Evolutionary conservation across 2,113 vertebrate species (phyloP), one percentile per base, ranked within the genome.

Genomic region (Pontoporia blainvillei): DNA sequence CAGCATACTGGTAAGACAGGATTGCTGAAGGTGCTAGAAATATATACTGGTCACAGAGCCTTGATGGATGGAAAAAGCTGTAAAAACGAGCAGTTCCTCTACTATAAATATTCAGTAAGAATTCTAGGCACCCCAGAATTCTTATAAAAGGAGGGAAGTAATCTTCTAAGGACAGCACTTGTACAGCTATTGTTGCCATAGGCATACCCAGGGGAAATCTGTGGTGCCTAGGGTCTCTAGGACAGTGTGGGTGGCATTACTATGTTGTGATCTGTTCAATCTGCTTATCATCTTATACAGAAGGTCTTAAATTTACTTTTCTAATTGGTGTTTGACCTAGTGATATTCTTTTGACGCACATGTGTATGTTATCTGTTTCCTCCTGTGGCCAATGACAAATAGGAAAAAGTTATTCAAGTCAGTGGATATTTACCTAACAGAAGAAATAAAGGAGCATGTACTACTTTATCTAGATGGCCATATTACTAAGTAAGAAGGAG

Each of bases 31-130:
- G 84, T 59, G 12, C 11, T 57, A n/a, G 61, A 90, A 34, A 69
- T 89, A 82, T n/a, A 64, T 71, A 39, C 29, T 83, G 27, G 36
- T 86, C 79, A 92, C 23, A 44, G 25, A 94, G 69, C 5, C 39
- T 49, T 72, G 27, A 27, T 57, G 27, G 34, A 86, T 1, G 2
- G 46, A 13, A 76, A 82, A 90, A 64, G 1, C 41, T 91, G 1
- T 91, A 96, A 95, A 93, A 91, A 72, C 57, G 17, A 91, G 71
- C 3, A 84, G 72, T 88, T 83, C 25, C 18, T 83, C 10, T 67
- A 82, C 71, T 34, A 29, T 54, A 73, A 86, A 79, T 71, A 66
- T 52, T 95, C 73, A 62, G 11, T 39, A 23, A 90, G 17, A 52
- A 54, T 90, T 90, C 87, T 52, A 54, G 73, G 27, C 44, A 90